Evolutionary conservation across 2,797 vertebrate species (phyloP).

Genomic region (Morelia viridis): DNA sequence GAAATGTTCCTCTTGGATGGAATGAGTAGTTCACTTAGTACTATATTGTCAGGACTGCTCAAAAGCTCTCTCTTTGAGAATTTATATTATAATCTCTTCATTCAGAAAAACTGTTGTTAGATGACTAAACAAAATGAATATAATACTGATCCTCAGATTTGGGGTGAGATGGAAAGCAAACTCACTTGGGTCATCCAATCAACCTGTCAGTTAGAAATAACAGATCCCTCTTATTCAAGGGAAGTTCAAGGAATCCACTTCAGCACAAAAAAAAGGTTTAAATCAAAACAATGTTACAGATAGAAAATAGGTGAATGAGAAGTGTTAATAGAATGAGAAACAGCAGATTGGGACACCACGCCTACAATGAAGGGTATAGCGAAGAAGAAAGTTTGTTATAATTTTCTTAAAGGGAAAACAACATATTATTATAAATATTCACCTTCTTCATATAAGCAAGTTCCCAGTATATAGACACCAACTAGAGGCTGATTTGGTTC

Average conservation of each 20-base stretch:
- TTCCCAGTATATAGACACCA: neutral
- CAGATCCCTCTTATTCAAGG: conserved; percentile 29
- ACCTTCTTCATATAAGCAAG: neutral
- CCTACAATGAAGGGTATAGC: neutral
- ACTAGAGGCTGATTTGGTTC: neutral
- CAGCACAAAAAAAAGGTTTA: conserved; percentile 13
- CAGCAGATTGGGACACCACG: conserved; percentile 26
- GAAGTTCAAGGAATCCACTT: conserved; percentile 16
- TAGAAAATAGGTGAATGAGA: neutral
- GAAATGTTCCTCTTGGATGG: conserved; percentile 36
- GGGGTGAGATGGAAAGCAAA: neutral
- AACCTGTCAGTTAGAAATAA: conserved; percentile 15
- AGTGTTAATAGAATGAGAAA: conserved; percentile 12
- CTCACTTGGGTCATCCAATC: neutral
- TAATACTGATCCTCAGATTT: conserved; percentile 15
- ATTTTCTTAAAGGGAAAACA: conserved; percentile 10
- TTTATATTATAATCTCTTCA: conserved; percentile 50
- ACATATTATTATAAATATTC: conserved; percentile 2
- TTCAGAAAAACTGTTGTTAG: conserved; percentile 36
- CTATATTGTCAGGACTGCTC: conserved; percentile 50
- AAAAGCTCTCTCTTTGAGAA: conserved; percentile 53
- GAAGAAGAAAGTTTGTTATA: neutral
- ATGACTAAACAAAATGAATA: conserved; percentile 41
- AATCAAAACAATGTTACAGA: conserved; percentile 33
- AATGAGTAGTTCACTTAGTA: conserved; percentile 49